A percentile compares a stretch with the other conserved stretches of the same genome.
Evolutionary conservation across 2,797 vertebrate genomes (phyloP).

Genomic region (Gymnodraco acuticeps): DNA sequence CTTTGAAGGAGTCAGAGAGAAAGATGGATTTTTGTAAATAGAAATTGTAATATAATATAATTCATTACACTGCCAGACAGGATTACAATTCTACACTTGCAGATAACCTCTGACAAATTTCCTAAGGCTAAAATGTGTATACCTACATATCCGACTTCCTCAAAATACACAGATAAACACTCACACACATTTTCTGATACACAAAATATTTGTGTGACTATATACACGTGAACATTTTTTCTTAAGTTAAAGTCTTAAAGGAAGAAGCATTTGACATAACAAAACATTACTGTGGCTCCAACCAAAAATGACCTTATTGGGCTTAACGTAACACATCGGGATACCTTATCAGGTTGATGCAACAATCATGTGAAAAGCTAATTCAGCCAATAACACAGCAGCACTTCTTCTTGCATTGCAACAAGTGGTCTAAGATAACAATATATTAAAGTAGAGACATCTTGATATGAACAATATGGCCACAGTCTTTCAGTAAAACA

Average conservation of each 20-base stretch:
- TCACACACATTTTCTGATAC: slow-evolving; percentile 3
- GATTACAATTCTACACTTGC: slow-evolving; percentile 67
- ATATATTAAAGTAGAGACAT: background rate
- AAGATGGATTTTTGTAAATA: slow-evolving; percentile 67
- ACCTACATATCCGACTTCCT: slow-evolving; percentile 37
- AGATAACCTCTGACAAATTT: slow-evolving; percentile 65
- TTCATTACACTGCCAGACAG: slow-evolving; percentile 66
- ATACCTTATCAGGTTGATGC: background rate
- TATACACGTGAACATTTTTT: background rate
- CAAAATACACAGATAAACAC: slow-evolving; percentile 34
- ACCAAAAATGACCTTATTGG: background rate
- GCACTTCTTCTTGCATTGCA: background rate
- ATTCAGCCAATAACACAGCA: background rate
- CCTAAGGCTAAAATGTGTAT: slow-evolving; percentile 43
- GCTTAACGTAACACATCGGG: background rate
- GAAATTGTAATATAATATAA: slow-evolving; percentile 71
- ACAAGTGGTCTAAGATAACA: slow-evolving; percentile 3
- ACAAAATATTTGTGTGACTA: slow-evolving; percentile 2
- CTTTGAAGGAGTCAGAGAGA: slow-evolving; percentile 50
- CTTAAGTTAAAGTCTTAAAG: background rate
- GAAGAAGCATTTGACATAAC: background rate
- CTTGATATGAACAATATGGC: background rate
- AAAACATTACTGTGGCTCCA: background rate
- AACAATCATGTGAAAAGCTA: background rate
- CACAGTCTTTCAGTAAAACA: background rate